phyloP scores from a whole-genome alignment of 1,140 invertebrate genomes.

The Acromyrmex charruanus region DNA sequence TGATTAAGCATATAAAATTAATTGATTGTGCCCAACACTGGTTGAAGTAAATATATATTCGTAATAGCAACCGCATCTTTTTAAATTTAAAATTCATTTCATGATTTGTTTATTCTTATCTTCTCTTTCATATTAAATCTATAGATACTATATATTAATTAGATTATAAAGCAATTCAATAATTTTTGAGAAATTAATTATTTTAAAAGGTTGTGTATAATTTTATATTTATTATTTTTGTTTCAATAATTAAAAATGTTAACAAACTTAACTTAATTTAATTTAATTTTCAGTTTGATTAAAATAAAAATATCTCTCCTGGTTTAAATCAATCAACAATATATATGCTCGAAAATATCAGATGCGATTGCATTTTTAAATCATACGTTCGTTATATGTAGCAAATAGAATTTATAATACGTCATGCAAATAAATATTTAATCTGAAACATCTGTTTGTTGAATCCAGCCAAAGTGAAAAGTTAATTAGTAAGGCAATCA shows the following conservation, averaged over 20 bases:
- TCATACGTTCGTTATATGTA: not conserved
- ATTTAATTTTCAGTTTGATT: not conserved
- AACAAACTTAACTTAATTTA: not conserved
- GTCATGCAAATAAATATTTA: slow-evolving; percentile 1
- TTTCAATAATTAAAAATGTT: not conserved
- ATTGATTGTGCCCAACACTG: too few relatives aligned
- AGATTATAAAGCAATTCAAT: not conserved
- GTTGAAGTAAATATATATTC: not conserved
- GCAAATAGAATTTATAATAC: slow-evolving; percentile 2
- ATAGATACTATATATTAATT: not conserved
- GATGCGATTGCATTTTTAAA: not conserved
- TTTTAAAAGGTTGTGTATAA: not conserved
- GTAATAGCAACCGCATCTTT: not conserved
- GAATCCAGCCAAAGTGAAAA: not conserved
- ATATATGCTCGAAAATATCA: not conserved
- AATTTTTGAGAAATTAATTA: not conserved
- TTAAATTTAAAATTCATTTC: not conserved
- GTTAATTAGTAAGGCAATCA: not conserved
- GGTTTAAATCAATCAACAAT: not conserved
- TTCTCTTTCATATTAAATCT: not conserved
- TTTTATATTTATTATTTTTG: not conserved
- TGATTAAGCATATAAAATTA: too few relatives aligned
- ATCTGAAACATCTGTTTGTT: slow-evolving; percentile 29
- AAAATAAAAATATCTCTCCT: not conserved
- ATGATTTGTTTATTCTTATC: not conserved